Conservation (phyloP, 2,113 vertebrate species). For the Callopanchax toddi region DNA sequence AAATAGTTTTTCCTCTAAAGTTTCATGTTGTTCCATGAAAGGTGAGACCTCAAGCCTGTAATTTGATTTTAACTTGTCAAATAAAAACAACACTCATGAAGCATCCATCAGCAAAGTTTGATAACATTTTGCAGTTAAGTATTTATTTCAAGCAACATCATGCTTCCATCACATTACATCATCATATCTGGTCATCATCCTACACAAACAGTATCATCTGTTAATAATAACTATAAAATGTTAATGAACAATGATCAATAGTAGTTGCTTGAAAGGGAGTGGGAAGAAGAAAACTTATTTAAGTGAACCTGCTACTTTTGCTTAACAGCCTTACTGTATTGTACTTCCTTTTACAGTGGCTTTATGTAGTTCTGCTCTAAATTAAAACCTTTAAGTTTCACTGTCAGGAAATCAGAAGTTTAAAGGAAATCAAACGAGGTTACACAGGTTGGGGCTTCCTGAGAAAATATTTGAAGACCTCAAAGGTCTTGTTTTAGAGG, state of each 20-base stretch:
- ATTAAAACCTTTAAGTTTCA: not conserved
- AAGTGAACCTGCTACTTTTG: too few relatives aligned
- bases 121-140: not conserved
- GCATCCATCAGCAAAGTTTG: not conserved
- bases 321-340: not conserved
- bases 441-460: not conserved
- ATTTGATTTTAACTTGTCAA: too few relatives aligned
- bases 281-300: too few relatives aligned
- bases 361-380: not conserved
- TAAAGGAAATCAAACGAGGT: constrained; percentile 20
- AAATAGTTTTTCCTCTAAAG: not conserved
- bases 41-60: not conserved
- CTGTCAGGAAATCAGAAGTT: constrained; percentile 8
- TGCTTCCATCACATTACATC: too few relatives aligned
- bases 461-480: constrained; percentile 12
- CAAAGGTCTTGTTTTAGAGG: not conserved
- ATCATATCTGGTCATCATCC: too few relatives aligned
- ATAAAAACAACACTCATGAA: not conserved
- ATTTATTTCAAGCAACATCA: too few relatives aligned
- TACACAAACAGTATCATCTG: too few relatives aligned
- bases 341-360: not conserved
- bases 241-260: too few relatives aligned
- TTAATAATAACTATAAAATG: too few relatives aligned
- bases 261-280: too few relatives aligned
- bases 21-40: not conserved